Base-by-base conservation (phyloP, 2,113 vertebrate species). In the Terrapene triunguis region DNA sequence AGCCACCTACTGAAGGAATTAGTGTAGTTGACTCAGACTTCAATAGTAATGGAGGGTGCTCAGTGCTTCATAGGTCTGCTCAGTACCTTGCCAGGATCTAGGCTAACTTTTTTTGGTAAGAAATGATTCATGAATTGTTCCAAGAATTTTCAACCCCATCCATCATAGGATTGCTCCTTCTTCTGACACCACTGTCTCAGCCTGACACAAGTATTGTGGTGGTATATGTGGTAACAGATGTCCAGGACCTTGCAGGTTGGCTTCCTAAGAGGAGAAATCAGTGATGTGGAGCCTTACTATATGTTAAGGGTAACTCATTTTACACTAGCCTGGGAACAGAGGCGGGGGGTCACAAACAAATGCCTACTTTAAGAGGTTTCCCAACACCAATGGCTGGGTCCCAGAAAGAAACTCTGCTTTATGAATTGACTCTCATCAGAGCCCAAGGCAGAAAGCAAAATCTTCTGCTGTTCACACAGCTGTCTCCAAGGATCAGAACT, bases 271-370 rank as follows among this genome's bases (percentile, higher is more conserved):
- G 59, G 29, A 35, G 59, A 62, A 62, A 62, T 32, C 59, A 32
- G 29, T 62, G 29, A 35, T 62, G 59, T 62, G 27, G 27, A 13
- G 27, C 27, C 57, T 29, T 57, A 57, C 24, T 57, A 59, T 59
- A 89, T 22, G 44, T 47, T 83, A 35, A 13, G 59, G 79, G 91
- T 95, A 93, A 94, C 65, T 94, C n/a, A 79, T 16, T n/a, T 82
- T 85, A 54, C 8, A 54, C 7, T 22, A 54, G 53, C 53, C 21
- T 54, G 17, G 53, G 17, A 22, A 9, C 21, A 22, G 53, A 5
- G 51, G 5, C 1, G 53, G 8, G 53, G 53, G 80, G 59, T 62
- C 4, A 48, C 87, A 91, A 42, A 4, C 27, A 57, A 80, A 44
- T 89, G 19, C 35, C 10, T 83, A 10, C 38, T 25, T 17, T 79